Percentiles rank a stretch among this genome's conserved stretches.
phyloP scores from a whole-genome alignment of 1,140 invertebrate species.

The Drosophila orena region DNA sequence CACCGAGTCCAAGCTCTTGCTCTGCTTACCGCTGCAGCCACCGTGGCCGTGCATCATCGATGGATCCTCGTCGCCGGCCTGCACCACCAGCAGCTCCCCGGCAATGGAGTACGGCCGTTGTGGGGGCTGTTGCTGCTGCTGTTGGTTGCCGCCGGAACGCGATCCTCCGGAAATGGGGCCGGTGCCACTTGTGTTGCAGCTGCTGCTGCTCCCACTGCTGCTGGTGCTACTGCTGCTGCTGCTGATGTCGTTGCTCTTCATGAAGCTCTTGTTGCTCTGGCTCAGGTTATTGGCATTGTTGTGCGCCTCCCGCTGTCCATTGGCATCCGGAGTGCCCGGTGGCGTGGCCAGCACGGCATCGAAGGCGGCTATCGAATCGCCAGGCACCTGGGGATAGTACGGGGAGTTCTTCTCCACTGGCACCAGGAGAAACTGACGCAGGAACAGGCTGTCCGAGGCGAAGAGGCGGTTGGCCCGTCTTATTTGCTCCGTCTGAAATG shows the following conservation, averaged over 20 bases:
- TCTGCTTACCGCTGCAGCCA: slow-evolving; percentile 73
- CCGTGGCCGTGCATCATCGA: slow-evolving; percentile 56
- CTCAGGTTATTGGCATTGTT: slow-evolving; percentile 67
- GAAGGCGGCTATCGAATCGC: slow-evolving; percentile 42
- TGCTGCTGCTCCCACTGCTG: slow-evolving; percentile 63
- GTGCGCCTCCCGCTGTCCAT: slow-evolving; percentile 62
- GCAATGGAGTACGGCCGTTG: slow-evolving; percentile 86
- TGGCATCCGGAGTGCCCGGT: slow-evolving; percentile 65
- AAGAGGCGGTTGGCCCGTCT: slow-evolving; percentile 94
- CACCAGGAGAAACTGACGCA: slow-evolving; percentile 92
- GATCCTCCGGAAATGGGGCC: slow-evolving; percentile 25
- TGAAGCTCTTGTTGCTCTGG: slow-evolving; percentile 51
- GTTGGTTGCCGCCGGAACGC: slow-evolving; percentile 40
- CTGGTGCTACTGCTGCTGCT: slow-evolving; percentile 61
- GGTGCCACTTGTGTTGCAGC: slow-evolving; percentile 54
- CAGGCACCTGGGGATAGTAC: slow-evolving; percentile 85
- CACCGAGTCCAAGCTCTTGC: slow-evolving; percentile 85
- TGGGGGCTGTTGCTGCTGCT: slow-evolving; percentile 29
- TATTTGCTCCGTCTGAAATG: slow-evolving; percentile 94
- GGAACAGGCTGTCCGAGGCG: slow-evolving; percentile 94
- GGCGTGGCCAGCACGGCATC: slow-evolving; percentile 61
- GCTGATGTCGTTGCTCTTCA: slow-evolving; percentile 49
- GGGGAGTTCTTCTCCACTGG: slow-evolving; percentile 89
- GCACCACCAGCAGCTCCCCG: slow-evolving; percentile 77
- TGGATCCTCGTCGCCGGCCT: slow-evolving; percentile 66